Conservation (phyloP, 2,113 vertebrate genomes). For the Crypturellus undulatus region DNA sequence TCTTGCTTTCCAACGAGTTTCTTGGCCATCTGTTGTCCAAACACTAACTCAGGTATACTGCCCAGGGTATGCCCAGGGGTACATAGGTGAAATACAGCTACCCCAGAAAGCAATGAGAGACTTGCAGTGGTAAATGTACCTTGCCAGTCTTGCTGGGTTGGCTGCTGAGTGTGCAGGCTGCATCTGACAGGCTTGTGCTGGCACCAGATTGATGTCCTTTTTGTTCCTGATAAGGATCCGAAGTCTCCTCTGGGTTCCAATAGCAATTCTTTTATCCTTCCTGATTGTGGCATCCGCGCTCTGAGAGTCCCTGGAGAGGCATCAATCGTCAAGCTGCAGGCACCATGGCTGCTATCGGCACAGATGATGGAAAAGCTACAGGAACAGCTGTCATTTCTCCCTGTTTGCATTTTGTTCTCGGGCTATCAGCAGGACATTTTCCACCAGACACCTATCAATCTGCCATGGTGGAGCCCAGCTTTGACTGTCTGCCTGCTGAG, state of each 20-base stretch:
- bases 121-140: accelerated
- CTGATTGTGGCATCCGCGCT: slow-evolving; percentile 56
- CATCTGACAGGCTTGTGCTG: slow-evolving; percentile 1
- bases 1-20: not conserved
- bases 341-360: slow-evolving; percentile 55
- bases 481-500: not conserved
- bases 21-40: not conserved
- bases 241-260: slow-evolving; percentile 68
- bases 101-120: not conserved
- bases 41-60: not conserved
- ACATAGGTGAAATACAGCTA: not conserved
- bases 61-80: not conserved
- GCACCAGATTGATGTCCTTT: slow-evolving; percentile 70
- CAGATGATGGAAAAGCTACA: slow-evolving; percentile 73
- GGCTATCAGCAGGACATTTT: slow-evolving; percentile 69
- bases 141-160: not conserved
- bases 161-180: slow-evolving; percentile 7
- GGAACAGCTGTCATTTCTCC: slow-evolving; percentile 73
- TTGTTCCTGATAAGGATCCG: slow-evolving; percentile 73
- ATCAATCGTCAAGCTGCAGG: slow-evolving; percentile 65
- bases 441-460: slow-evolving; percentile 67
- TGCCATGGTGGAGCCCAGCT: not conserved
- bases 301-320: slow-evolving; percentile 31
- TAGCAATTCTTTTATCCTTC: slow-evolving; percentile 71
- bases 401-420: slow-evolving; percentile 65